Evolutionary conservation across 2,888 invertebrate genomes (phyloP), one percentile per base, ranked within the genome.

Genomic region (Nemapogon koenigi): DNA sequence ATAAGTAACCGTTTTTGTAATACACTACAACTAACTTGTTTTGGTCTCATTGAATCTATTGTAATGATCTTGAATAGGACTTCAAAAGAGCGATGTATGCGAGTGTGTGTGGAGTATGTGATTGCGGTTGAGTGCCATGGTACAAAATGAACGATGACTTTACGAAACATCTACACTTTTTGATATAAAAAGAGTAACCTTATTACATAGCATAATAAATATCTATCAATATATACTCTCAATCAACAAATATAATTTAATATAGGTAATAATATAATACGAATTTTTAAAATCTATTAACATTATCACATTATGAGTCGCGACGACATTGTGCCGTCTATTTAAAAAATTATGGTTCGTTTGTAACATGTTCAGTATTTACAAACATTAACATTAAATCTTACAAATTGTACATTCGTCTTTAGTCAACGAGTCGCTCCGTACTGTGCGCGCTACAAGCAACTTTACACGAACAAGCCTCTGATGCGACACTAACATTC

Each of bases 211-310:
- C 59, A 54, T 60, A 61, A 70, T 69, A 69, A 68, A 70, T 65
- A 70, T 69, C 66, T 68, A 69, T 67, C 65, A 68, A 69, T 70
- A 66, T 69, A 68, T 67, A 66, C 58, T 63, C 62, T 67, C 67
- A 60, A 64, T 69, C 68, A 67, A 70, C 70, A 69, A 68, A 69
- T 68, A 69, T 68, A 68, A 68, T 67, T 66, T 64, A 66, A 60
- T 62, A 63, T 63, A 63, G 62, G 62, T 63, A 61, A 63, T 63
- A 64, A 62, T 62, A 64, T 61, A 59, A 62, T 64, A 65, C 63
- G 60, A 63, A 59, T 56, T 58, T 52, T 58, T 59, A 57, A 62
- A 29, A 59, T 55, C 58, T 65, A 67, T 59, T 56, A 61, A 66
- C 67, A 60, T 65, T 71, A 69, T 69, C 69, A 71, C 70, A 69